Percentiles rank a stretch among this genome's conserved stretches.
These are phyloP conservation scores for Chrysoperla carnea DNA, from an alignment of 1,140 invertebrate genomes.

Conservation along the genomic window DNA sequence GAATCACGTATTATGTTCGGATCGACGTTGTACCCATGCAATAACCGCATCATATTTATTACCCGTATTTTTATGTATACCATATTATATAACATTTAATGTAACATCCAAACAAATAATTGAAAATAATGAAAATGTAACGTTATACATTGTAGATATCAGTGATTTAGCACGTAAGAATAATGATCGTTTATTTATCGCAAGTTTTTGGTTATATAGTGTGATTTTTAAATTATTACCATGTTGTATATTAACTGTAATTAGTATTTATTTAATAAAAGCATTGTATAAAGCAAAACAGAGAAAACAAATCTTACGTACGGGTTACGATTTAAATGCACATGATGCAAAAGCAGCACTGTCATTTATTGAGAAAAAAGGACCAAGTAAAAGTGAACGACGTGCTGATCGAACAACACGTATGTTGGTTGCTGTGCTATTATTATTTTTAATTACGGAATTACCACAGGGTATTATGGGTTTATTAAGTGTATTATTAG, in stretches of 20 bases:
- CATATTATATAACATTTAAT: constrained; percentile 53
- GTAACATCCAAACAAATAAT: constrained; percentile 26
- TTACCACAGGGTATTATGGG: constrained; percentile 66
- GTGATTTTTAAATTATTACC: constrained; percentile 74
- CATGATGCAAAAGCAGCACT: background rate
- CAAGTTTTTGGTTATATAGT: constrained; percentile 79
- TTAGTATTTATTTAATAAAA: constrained; percentile 62
- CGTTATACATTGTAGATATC: constrained; percentile 44
- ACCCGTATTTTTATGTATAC: constrained; percentile 58
- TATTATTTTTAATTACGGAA: constrained; percentile 75
- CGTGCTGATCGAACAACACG: constrained; percentile 71
- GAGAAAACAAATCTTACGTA: constrained; percentile 42
- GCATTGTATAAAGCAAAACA: constrained; percentile 51
- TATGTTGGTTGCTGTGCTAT: constrained; percentile 74
- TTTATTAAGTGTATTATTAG: constrained; percentile 50
- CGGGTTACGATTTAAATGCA: background rate
- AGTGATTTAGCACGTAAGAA: constrained; percentile 34
- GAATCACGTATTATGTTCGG: constrained; percentile 40
- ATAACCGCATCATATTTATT: constrained; percentile 53
- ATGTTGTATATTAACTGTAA: constrained; percentile 63
- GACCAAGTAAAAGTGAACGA: constrained; percentile 41
- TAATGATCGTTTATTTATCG: constrained; percentile 35
- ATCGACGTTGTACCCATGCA: constrained; percentile 49
- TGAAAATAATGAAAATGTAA: constrained; percentile 25
- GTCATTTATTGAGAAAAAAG: constrained; percentile 1